A percentile compares a stretch with the other conserved stretches of the same genome.
Evolutionary conservation across 2,888 invertebrate species (phyloP).

Genomic region (Drosophila subquinaria): DNA sequence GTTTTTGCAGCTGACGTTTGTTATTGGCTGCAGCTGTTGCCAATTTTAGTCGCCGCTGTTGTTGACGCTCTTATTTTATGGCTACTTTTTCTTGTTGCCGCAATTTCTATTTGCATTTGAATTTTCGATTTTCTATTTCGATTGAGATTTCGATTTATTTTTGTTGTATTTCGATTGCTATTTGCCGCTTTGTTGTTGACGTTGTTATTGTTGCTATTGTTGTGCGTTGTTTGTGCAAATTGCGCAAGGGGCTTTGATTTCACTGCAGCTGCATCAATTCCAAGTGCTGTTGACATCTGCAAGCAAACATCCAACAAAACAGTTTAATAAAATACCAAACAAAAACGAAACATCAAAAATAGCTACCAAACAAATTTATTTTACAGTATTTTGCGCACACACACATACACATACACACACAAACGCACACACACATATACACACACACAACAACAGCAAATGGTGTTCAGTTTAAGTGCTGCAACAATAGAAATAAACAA

Average conservation of each 20-base stretch:
- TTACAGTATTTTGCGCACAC: conserved; percentile 42
- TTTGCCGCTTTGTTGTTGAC: conserved; percentile 31
- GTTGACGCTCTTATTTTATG: conserved; percentile 64
- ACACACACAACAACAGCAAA: conserved; percentile 25
- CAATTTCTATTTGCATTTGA: conserved; percentile 72
- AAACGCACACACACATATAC: neutral
- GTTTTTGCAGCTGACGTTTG: conserved; percentile 58
- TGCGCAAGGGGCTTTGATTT: conserved; percentile 71
- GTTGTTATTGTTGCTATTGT: conserved; percentile 12
- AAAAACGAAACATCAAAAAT: conserved; percentile 55
- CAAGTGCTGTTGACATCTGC: conserved; percentile 78
- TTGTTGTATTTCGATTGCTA: conserved; percentile 25
- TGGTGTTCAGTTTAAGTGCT: conserved; percentile 54
- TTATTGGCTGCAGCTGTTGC: conserved; percentile 61
- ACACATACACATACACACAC: conserved; percentile 3
- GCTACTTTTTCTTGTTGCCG: conserved; percentile 54
- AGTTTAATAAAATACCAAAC: conserved; percentile 26
- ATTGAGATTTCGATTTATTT: conserved; percentile 46
- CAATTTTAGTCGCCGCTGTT: conserved; percentile 19
- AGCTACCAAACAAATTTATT: conserved; percentile 64
- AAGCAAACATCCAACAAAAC: conserved; percentile 45
- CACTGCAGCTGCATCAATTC: conserved; percentile 67
- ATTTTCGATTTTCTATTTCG: conserved; percentile 66
- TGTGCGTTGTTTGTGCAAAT: conserved; percentile 71
- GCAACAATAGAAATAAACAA: conserved; percentile 48